phyloP scores from a whole-genome alignment of 2,888 invertebrate species.

The Anodontia alba region DNA sequence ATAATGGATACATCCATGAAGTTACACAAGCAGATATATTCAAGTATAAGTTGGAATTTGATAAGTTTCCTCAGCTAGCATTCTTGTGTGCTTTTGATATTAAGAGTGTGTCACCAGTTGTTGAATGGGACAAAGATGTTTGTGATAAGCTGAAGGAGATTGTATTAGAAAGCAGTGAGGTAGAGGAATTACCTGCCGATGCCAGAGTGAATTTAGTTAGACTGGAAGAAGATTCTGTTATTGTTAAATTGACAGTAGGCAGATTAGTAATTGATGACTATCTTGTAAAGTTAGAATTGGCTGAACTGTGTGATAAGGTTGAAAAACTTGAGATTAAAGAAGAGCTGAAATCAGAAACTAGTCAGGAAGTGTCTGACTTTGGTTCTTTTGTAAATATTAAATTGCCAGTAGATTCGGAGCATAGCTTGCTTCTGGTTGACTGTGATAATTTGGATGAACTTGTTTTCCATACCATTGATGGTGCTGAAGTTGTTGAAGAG shows the following conservation, averaged over 20 bases:
- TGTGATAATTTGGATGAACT: constrained; percentile 52
- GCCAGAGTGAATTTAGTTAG: constrained; percentile 40
- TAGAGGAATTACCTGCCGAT: constrained; percentile 36
- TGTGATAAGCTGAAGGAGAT: constrained; percentile 60
- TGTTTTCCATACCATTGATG: constrained; percentile 38
- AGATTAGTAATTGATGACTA: constrained; percentile 30
- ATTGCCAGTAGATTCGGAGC: constrained; percentile 43
- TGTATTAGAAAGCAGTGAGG: constrained; percentile 40
- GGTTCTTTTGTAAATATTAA: constrained; percentile 45
- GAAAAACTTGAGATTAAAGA: constrained; percentile 12
- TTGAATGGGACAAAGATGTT: constrained; percentile 55
- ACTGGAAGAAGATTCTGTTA: constrained; percentile 26
- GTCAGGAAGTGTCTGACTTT: constrained; percentile 40
- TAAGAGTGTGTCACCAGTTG: constrained; percentile 32
- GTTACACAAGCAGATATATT: constrained; percentile 62
- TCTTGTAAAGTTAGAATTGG: constrained; percentile 43
- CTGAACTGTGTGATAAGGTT: constrained; percentile 12
- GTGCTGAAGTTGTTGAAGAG: constrained; percentile 31
- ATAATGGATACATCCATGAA: constrained; percentile 59
- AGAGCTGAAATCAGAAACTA: background rate
- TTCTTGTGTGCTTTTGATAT: constrained; percentile 72
- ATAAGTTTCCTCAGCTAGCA: constrained; percentile 74
- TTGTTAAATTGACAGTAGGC: constrained; percentile 46
- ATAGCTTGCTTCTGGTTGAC: constrained; percentile 35
- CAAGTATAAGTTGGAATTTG: constrained; percentile 62